phyloP scores from a whole-genome alignment of 2,888 invertebrate genomes.

The Coleophora deauratella region DNA sequence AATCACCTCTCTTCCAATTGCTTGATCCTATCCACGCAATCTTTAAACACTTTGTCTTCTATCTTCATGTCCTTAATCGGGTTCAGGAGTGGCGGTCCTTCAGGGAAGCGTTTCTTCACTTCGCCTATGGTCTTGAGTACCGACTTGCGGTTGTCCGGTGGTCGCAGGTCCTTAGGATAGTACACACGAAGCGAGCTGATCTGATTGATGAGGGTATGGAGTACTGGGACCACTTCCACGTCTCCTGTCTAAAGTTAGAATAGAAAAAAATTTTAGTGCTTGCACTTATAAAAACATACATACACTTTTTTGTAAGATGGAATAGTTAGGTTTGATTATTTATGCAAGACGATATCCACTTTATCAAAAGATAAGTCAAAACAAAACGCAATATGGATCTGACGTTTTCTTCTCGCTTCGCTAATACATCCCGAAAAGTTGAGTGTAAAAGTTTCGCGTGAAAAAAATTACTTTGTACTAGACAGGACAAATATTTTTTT shows the following conservation, averaged over 20 bases:
- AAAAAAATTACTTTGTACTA: too few species aligned
- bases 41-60: conserved; percentile 84
- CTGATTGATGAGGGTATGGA: conserved; percentile 86
- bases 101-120: conserved; percentile 91
- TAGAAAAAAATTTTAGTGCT: too few species aligned
- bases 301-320: too few species aligned
- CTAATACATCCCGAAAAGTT: too few species aligned
- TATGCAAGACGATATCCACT: too few species aligned
- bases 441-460: too few species aligned
- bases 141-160: conserved; percentile 87
- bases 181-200: conserved; percentile 93
- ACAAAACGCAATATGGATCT: too few species aligned
- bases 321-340: too few species aligned
- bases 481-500: too few species aligned
- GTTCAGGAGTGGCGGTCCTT: conserved; percentile 91
- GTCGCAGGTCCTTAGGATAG: conserved; percentile 91
- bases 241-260: conserved; percentile 77
- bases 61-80: conserved; percentile 98
- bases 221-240: conserved; percentile 91
- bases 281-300: too few species aligned
- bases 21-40: conserved; percentile 87
- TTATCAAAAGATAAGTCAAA: too few species aligned
- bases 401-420: too few species aligned
- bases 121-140: conserved; percentile 90
- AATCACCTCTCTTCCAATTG: conserved; percentile 82